phyloP scores from a whole-genome alignment of 2,113 vertebrate genomes.

The Balaeniceps rex region DNA sequence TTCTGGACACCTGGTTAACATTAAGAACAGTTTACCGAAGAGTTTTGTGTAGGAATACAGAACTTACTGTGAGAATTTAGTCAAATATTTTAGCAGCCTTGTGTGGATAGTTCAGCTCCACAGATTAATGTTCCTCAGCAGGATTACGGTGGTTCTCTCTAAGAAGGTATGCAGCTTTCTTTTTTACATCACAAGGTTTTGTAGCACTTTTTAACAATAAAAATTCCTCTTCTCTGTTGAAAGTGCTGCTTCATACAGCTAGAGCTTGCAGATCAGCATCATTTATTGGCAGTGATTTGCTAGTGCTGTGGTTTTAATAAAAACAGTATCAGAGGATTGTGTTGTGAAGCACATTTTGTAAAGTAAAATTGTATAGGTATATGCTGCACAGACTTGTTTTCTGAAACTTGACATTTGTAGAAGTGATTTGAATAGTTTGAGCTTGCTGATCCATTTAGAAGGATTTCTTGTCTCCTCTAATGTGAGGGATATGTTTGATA shows the following conservation, averaged over 20 bases:
- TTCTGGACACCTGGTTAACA: conserved; percentile 38
- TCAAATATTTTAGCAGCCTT: conserved; percentile 32
- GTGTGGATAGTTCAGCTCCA: background rate
- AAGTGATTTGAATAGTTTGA: conserved; percentile 27
- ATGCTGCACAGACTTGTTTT: background rate
- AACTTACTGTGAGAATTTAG: conserved; percentile 27
- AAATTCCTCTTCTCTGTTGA: background rate
- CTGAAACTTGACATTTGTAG: conserved; percentile 31
- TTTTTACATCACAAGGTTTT: background rate
- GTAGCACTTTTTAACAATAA: background rate
- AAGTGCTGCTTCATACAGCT: background rate
- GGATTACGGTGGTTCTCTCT: background rate
- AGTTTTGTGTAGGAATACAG: background rate
- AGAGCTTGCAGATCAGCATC: background rate
- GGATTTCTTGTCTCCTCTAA: background rate
- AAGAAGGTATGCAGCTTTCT: background rate
- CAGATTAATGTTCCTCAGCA: background rate
- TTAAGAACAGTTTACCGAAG: conserved; percentile 29
- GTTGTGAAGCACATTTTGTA: background rate
- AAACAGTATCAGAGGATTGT: background rate
- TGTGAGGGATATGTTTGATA: background rate
- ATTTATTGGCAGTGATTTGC: background rate
- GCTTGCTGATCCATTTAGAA: background rate
- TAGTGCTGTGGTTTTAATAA: conserved; percentile 7
- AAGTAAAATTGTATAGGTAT: background rate